Evolutionary conservation across 2,888 invertebrate genomes (phyloP), one percentile per base, ranked within the genome.

Genomic region (Drosophila tripunctata): DNA sequence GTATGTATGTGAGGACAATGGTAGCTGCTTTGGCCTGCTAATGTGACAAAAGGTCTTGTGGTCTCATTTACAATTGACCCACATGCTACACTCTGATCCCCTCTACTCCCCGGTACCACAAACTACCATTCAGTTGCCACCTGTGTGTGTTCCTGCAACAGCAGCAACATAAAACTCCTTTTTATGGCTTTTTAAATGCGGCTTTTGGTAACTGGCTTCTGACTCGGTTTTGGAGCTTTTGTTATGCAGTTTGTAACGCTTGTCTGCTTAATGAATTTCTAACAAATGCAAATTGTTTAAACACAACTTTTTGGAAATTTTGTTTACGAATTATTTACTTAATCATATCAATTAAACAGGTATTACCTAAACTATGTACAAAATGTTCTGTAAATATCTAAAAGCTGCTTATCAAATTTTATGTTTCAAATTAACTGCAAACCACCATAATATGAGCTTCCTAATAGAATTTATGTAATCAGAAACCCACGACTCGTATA

Each of bases 31-130:
- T 24, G 38, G 30, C 8, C 44, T 67, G 62, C 70, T 82, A 82
- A 83, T 86, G 75, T 76, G 72, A 77, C 84, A 81, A 85, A 81
- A 64, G 78, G 74, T 71, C 60, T 67, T 67, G 63, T 60, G 65
- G 72, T 54, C 81, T 71, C 80, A 78, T 83, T 86, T 57, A 83
- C 81, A 77, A 80, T 83, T 84, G 77, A 83, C 83, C 83, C 81
- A 72, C 66, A 73, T 79, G 67, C n/a, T n/a, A n/a, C n/a, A n/a
- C n/a, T n/a, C n/a, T 63, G 51, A 48, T 12, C 12, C 43, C 44
- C 36, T 35, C 24, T 10, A 22, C 6, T 5, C 17, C 7, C 22
- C 41, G 3, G 8, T 14, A 15, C 21, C 35, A 19, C 33, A n/a
- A 7, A 17, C 43, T 41, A 17, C 43, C 52, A 22, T 30, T 12